Evolutionary conservation across 2,797 vertebrate genomes (phyloP), one percentile per base, ranked within the genome.

Genomic region (Enteromius anoplus): DNA sequence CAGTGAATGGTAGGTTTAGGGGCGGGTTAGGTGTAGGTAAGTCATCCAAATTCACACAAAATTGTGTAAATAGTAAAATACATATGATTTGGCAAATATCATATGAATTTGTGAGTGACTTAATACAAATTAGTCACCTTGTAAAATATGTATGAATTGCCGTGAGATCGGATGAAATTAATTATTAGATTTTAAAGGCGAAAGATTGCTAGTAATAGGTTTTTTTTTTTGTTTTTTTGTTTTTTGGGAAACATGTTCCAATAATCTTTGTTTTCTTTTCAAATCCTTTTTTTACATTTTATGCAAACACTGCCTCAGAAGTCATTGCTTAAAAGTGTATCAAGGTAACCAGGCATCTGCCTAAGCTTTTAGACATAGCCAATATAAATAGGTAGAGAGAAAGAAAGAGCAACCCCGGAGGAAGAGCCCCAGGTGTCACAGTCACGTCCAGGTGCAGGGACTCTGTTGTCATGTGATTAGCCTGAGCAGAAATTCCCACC

Each of bases 401-500:
- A 21, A 34, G 75, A 32, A 49, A 66, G 65, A 80, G 51, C 17
- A 47, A 29, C 15, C 64, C 65, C 68, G 58, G 65, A 71, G 37
- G 85, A 84, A 73, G 82, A 86, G n/a, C 45, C 73, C 82, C 83
- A 87, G 85, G 77, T 86, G 73, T 47, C 53, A 72, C 45, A 70
- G 82, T 58, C 73, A 42, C n/a, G 42, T 86, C 93, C 94, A 95
- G 94, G 94, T 95, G 94, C 90, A 89, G 88, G 81, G 83, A 91
- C 91, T 95, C 93, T 86, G 93, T 94, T 95, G 92, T 93, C 91
- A 91, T 93, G 91, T 87, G 88, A 93, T 93, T 93, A 93, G 90
- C 87, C 88, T 86, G 89, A 91, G 92, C 92, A 93, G 92, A 93
- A 93, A 93, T 92, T 94, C 93, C 93, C 95, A 95, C 95, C 94